These are phyloP conservation scores for Tuta absoluta DNA, from an alignment of 2,888 invertebrate species.

Conservation along the genomic window DNA sequence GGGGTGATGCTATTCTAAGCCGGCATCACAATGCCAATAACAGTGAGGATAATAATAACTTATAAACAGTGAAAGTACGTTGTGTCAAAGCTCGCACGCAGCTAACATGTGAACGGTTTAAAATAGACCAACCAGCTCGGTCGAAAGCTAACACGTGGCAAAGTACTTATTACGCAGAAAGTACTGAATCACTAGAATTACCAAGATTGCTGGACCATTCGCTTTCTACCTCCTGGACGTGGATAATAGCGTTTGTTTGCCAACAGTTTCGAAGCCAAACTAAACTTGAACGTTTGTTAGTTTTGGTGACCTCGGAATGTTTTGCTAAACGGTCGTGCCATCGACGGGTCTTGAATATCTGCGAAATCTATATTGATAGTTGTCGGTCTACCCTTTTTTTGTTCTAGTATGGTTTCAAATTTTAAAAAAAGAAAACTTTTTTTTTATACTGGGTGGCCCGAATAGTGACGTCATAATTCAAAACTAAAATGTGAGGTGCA, in stretches of 20 bases:
- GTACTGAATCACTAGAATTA: slow-evolving; percentile 40
- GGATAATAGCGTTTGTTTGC: slow-evolving; percentile 19
- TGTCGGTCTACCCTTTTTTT: too few species aligned
- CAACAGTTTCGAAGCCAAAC: neutral
- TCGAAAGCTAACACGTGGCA: slow-evolving; percentile 48
- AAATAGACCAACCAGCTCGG: slow-evolving; percentile 48
- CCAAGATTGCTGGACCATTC: slow-evolving; percentile 31
- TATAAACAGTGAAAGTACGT: slow-evolving; percentile 33
- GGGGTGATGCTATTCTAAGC: too few species aligned
- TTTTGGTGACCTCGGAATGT: neutral
- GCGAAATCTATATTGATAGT: too few species aligned
- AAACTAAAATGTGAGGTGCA: too few species aligned
- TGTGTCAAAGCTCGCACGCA: slow-evolving; percentile 36
- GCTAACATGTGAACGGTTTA: slow-evolving; percentile 37
- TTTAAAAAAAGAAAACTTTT: too few species aligned
- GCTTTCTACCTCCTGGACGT: slow-evolving; percentile 37
- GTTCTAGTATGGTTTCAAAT: too few species aligned
- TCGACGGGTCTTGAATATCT: neutral
- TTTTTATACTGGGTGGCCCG: too few species aligned
- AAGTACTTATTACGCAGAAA: slow-evolving; percentile 33
- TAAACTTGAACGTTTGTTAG: neutral
- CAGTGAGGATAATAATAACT: slow-evolving; percentile 25
- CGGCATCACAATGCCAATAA: too few species aligned
- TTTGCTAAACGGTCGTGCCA: neutral
- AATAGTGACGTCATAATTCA: too few species aligned